These are phyloP conservation scores for Kobus ellipsiprymnus DNA, from an alignment of 2,113 vertebrate genomes.

Conservation along the genomic window DNA sequence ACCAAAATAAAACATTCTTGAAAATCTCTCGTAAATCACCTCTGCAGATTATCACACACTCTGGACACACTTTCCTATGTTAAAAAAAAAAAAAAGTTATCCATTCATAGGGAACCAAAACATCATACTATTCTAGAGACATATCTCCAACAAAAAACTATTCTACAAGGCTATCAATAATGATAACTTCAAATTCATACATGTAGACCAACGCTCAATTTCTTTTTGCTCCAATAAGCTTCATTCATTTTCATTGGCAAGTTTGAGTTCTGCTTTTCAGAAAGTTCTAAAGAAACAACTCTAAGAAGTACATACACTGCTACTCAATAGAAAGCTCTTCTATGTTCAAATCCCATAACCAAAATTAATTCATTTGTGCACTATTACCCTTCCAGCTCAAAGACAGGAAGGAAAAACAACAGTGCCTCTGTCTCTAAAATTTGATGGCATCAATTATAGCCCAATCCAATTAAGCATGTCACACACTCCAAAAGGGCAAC, in stretches of 20 bases:
- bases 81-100: neutral
- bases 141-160: neutral
- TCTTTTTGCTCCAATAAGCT: neutral
- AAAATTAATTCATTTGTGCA: conserved; percentile 71
- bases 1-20: neutral
- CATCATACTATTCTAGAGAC: neutral
- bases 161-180: neutral
- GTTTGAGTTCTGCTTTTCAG: conserved; percentile 17
- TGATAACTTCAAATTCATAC: neutral
- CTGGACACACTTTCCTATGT: neutral
- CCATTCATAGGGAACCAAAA: conserved; percentile 15
- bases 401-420: conserved; percentile 66
- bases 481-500: conserved; percentile 61
- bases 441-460: conserved; percentile 70
- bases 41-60: neutral
- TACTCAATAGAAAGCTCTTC: conserved; percentile 60
- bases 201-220: neutral
- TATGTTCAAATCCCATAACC: conserved; percentile 59
- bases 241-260: conserved; percentile 37
- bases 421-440: conserved; percentile 63
- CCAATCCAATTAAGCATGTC: conserved; percentile 69
- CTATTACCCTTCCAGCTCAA: conserved; percentile 60
- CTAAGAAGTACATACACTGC: conserved; percentile 29
- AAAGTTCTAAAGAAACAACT: conserved; percentile 42
- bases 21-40: neutral